Evolutionary conservation across 2,797 vertebrate species (phyloP).

Genomic region (Acanthurus lineatus): DNA sequence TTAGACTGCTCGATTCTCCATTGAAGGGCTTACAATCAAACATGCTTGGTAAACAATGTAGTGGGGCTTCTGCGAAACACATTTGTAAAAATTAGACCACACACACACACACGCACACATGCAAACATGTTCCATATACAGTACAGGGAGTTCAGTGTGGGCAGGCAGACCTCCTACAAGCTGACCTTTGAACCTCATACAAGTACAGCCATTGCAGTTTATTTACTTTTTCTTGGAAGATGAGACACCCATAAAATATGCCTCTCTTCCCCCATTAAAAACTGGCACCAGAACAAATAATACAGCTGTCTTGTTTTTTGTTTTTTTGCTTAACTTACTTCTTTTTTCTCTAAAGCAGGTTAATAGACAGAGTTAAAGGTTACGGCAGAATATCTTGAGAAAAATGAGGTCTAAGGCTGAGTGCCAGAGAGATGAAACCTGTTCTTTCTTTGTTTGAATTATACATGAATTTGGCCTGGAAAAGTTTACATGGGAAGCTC

Average conservation of each 20-base stretch:
- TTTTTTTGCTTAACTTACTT: background rate
- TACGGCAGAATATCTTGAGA: conserved; percentile 21
- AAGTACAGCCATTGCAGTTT: conserved; percentile 56
- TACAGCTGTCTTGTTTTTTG: background rate
- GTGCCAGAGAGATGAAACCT: conserved; percentile 51
- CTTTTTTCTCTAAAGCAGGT: conserved; percentile 3
- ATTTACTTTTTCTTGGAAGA: conserved; percentile 61
- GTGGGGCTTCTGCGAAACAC: conserved; percentile 19
- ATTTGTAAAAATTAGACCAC: conserved; percentile 56
- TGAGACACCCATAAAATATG: conserved; percentile 45
- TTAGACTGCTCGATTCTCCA: no score
- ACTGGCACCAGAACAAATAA: conserved; percentile 42
- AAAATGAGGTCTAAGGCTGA: background rate
- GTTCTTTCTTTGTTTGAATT: conserved; percentile 64
- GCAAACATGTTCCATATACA: conserved; percentile 48
- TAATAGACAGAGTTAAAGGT: conserved; percentile 14
- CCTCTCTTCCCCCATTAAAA: conserved; percentile 52
- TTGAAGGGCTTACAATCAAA: conserved; percentile 45
- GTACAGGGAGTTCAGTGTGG: conserved; percentile 27
- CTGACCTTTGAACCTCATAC: conserved; percentile 57
- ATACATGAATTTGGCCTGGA: conserved; percentile 59
- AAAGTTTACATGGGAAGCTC: conserved; percentile 62
- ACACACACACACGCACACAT: conserved; percentile 40
- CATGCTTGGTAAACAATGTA: conserved; percentile 20
- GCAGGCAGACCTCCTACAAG: conserved; percentile 61